A percentile compares a stretch with the other conserved stretches of the same genome.
Conservation (phyloP, 2,113 vertebrate species). For the Hippocampus guttulatus region DNA sequence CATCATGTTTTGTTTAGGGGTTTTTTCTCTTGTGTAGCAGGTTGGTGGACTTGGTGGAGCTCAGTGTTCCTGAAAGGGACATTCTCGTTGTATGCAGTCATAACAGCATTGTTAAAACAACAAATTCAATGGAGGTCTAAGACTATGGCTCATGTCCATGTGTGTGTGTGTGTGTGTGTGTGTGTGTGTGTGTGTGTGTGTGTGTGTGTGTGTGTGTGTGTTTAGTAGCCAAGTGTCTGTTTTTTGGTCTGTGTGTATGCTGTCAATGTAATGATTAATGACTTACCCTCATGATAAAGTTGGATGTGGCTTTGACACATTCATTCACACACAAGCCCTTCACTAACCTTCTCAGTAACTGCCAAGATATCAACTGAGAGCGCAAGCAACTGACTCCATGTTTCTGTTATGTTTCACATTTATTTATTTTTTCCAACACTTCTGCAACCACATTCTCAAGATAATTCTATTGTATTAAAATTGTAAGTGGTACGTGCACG, state of each 20-base stretch:
- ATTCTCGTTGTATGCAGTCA: not conserved
- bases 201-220: slow-evolving; percentile 1
- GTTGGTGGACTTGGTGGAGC: not conserved
- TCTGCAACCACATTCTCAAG: slow-evolving; percentile 11
- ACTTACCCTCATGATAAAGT: slow-evolving; percentile 61
- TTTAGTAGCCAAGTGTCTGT: slow-evolving; percentile 43
- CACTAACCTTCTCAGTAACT: slow-evolving; percentile 34
- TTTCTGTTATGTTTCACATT: slow-evolving; percentile 40
- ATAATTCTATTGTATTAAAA: slow-evolving; percentile 6
- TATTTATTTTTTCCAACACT: slow-evolving; percentile 27
- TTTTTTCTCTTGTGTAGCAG: not conserved
- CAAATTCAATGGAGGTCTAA: not conserved
- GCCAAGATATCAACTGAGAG: slow-evolving; percentile 44
- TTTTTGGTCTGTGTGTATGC: slow-evolving; percentile 55
- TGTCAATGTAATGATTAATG: slow-evolving; percentile 65
- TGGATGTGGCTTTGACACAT: slow-evolving; percentile 51
- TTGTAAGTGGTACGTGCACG: slow-evolving; percentile 27
- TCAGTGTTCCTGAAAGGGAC: not conserved
- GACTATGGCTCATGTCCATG: not conserved
- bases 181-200: slow-evolving; percentile 7
- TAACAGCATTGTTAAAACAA: slow-evolving; percentile 4
- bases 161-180: not conserved
- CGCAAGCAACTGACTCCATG: slow-evolving; percentile 48
- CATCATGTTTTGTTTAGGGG: not conserved
- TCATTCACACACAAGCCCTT: slow-evolving; percentile 59